A percentile compares a stretch with the other conserved stretches of the same genome.
These are phyloP conservation scores for Idaea aversata DNA, from an alignment of 2,888 invertebrate species.

Conservation along the genomic window DNA sequence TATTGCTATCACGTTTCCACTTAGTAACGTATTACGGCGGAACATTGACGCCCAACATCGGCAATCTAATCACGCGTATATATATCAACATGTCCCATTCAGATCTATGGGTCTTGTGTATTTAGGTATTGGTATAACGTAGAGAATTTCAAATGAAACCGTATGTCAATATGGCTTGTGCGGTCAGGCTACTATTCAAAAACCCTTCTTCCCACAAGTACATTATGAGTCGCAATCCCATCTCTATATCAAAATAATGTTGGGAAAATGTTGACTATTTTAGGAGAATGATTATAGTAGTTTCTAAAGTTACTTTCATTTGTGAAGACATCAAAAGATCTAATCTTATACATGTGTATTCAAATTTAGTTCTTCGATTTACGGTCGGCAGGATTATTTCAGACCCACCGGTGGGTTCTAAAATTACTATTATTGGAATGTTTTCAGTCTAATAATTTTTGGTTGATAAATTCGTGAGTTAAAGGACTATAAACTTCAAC, in stretches of 20 bases:
- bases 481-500: too few species aligned
- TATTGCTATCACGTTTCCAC: not conserved
- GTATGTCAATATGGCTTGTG: constrained; percentile 4
- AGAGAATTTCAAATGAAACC: constrained; percentile 5
- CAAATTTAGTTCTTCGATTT: not conserved
- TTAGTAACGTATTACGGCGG: not conserved
- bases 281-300: not conserved
- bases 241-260: not conserved
- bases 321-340: not conserved
- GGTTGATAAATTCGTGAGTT: too few species aligned
- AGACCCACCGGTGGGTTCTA: too few species aligned
- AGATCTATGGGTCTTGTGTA: constrained; percentile 2
- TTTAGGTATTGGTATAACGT: constrained; percentile 4
- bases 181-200: not conserved
- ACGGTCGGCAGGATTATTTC: too few species aligned
- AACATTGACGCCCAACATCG: not conserved
- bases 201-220: not conserved
- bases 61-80: not conserved
- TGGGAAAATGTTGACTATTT: not conserved
- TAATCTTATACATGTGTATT: not conserved
- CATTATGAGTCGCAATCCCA: not conserved
- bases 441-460: too few species aligned
- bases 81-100: not conserved
- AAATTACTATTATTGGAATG: too few species aligned
- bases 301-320: not conserved